Percentiles rank a stretch among this genome's conserved stretches.
phyloP scores from a whole-genome alignment of 2,888 invertebrate species.

The Scelioninae gen. 1 region DNA sequence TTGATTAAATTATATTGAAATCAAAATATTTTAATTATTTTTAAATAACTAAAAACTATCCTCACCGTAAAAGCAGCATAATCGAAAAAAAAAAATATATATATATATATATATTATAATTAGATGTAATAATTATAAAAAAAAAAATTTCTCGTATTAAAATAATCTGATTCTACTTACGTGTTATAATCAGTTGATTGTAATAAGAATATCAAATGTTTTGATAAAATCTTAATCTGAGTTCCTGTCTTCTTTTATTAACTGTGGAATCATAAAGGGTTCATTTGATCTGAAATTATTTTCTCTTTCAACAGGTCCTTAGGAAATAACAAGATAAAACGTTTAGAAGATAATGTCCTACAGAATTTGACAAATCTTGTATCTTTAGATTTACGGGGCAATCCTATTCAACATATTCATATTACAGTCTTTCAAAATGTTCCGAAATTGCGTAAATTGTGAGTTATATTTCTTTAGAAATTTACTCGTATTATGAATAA shows the following conservation, averaged over 20 bases:
- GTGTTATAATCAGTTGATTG: too few relatives aligned
- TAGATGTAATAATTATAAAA: too few relatives aligned
- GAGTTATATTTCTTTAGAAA: constrained; percentile 84
- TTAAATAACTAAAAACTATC: too few relatives aligned
- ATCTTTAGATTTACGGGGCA: constrained; percentile 91
- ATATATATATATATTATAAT: too few relatives aligned
- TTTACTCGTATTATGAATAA: too few relatives aligned
- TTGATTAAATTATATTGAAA: too few relatives aligned
- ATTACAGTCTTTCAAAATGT: constrained; percentile 85
- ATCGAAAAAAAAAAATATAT: too few relatives aligned
- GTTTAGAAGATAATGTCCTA: constrained; percentile 89
- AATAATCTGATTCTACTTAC: too few relatives aligned
- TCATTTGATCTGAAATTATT: constrained; percentile 22
- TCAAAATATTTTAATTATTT: too few relatives aligned
- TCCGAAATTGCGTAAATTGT: constrained; percentile 92
- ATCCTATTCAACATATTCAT: constrained; percentile 80
- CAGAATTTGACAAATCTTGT: constrained; percentile 88
- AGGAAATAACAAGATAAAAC: constrained; percentile 92
- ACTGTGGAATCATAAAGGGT: not conserved
- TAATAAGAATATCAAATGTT: not conserved
- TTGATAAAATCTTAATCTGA: not conserved
- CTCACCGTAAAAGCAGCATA: too few relatives aligned
- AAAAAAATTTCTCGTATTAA: too few relatives aligned
- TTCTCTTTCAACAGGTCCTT: constrained; percentile 87
- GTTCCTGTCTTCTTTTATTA: not conserved